Evolutionary conservation across 2,888 invertebrate species (phyloP), one percentile per base, ranked within the genome.

Genomic region (Tenthredo distinguenda): DNA sequence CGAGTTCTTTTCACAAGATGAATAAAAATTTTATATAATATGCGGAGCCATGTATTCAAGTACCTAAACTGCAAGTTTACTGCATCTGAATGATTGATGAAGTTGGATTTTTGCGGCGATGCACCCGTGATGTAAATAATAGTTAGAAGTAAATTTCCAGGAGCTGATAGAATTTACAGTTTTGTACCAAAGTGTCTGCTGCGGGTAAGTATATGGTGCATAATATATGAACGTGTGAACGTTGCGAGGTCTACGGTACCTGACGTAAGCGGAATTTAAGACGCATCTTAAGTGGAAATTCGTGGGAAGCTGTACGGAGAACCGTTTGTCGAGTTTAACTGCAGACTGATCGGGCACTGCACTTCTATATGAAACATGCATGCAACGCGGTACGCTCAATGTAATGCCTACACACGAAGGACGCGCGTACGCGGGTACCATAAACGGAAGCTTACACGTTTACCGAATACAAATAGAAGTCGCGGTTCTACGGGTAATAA

Each of bases 381-480:
- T 68, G 83, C 68, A 83, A 68, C 83, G 83, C 31, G 40, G 43
- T 43, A 83, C 40, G 50, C 21, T 21, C 37, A 34, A 81, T 62
- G 77, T 40, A 37, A 62, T 21, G n/a, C 81, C 62, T 40, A 62
- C 68, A 50, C 71, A 68, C 71, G 83, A 83, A 43, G 83, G 83
- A 68, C 83, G 68, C 83, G 83, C 83, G 83, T 83, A 71, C 71
- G 71, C 68, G 58, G 40, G 31, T 62, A 62, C 83, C 83, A 83
- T 83, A 83, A 83, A 71, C 83, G 83, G 83, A 83, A 83, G 83
- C 83, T 71, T 50, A 62, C 65, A 71, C 68, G 68, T 83, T 83
- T 18, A n/a, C 47, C 47, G 83, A 83, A 83, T 83, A 83, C 71
- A 83, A 83, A 83, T 83, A 34, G 18, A 47, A 26, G 47, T 43